A percentile compares a stretch with the other conserved stretches of the same genome.
Evolutionary conservation across 2,113 vertebrate species (phyloP).

Genomic region (Neopipo cinnamomea): DNA sequence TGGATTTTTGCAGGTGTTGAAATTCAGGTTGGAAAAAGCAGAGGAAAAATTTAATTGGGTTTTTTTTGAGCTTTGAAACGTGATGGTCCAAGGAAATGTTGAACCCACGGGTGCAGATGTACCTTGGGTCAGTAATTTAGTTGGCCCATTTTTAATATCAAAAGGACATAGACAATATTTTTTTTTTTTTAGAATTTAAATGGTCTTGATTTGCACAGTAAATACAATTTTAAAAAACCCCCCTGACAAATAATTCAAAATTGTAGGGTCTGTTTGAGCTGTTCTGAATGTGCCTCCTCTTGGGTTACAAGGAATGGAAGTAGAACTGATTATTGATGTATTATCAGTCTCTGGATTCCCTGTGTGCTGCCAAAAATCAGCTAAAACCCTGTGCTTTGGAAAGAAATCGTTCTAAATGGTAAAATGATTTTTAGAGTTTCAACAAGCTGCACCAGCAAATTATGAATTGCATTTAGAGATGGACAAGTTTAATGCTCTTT

Average conservation of each 20-base stretch:
- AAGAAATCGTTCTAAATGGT: background rate
- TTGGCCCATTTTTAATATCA: background rate
- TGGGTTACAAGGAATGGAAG: background rate
- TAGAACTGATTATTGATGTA: background rate
- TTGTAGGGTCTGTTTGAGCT: background rate
- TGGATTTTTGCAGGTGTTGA: background rate
- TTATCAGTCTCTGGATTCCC: background rate
- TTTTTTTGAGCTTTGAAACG: background rate
- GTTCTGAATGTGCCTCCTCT: background rate
- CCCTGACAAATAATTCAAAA: background rate
- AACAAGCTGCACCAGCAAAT: background rate
- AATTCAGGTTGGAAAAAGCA: background rate
- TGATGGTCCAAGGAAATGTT: background rate
- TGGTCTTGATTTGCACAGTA: background rate
- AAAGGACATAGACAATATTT: background rate
- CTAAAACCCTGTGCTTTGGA: background rate
- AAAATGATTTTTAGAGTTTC: background rate
- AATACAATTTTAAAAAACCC: background rate
- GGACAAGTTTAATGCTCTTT: background rate
- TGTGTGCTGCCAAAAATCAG: background rate
- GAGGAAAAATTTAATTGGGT: background rate
- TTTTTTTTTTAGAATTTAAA: background rate
- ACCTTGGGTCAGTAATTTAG: background rate
- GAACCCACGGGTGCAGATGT: background rate
- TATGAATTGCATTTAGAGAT: background rate